Evolutionary conservation across 1,140 invertebrate species (phyloP).

Genomic region (Ephestia elutella): DNA sequence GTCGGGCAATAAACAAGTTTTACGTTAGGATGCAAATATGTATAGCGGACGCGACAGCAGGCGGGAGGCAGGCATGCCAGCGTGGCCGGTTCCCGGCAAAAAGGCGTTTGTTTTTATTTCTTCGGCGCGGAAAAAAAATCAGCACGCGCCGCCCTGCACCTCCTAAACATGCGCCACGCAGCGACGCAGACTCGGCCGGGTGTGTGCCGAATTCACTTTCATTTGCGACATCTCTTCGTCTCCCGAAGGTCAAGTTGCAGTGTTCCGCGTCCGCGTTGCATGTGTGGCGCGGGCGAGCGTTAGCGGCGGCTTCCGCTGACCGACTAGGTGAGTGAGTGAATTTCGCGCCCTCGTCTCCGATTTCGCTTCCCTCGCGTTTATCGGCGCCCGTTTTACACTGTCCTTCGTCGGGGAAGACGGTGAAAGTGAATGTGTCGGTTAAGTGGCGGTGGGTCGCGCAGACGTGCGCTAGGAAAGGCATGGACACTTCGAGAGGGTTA

Average conservation of each 20-base stretch:
- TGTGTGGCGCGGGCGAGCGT: conserved; percentile 38
- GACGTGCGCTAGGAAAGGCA: conserved; percentile 11
- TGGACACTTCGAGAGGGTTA: conserved; percentile 42
- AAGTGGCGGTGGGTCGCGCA: conserved; percentile 28
- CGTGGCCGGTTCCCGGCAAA: conserved; percentile 51
- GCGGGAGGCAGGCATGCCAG: conserved; percentile 27
- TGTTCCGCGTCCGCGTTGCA: conserved; percentile 29
- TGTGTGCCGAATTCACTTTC: conserved; percentile 72
- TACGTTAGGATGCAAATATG: background rate
- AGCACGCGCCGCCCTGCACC: conserved; percentile 68
- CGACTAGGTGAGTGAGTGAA: conserved; percentile 65
- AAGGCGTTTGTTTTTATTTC: conserved; percentile 71
- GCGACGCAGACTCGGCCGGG: conserved; percentile 67
- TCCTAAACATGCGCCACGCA: conserved; percentile 74
- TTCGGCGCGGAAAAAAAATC: conserved; percentile 68
- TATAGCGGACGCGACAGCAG: background rate
- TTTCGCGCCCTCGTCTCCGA: conserved; percentile 51
- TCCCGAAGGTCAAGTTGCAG: conserved; percentile 71
- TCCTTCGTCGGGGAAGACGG: conserved; percentile 51
- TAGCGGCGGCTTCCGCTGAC: conserved; percentile 53
- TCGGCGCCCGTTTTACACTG: conserved; percentile 49
- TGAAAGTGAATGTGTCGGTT: conserved; percentile 45
- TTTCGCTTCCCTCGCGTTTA: conserved; percentile 57
- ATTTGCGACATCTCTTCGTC: conserved; percentile 70
- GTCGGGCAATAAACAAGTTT: background rate